phyloP scores from a whole-genome alignment of 2,113 vertebrate species.

The Herpetotheres cachinnans region DNA sequence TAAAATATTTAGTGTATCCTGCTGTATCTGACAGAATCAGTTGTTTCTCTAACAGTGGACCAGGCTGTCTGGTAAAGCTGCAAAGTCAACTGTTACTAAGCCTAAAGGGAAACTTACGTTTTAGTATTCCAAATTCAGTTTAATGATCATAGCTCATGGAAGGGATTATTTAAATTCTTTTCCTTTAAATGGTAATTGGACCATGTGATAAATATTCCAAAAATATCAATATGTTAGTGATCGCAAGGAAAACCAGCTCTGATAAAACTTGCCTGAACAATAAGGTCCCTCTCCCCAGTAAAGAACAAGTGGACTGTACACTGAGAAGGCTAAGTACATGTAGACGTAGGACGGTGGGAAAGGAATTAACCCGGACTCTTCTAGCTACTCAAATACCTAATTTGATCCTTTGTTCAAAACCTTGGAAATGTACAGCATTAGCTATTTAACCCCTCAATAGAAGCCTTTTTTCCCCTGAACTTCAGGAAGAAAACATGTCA shows the following conservation, averaged over 20 bases:
- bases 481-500: background rate
- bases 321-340: background rate
- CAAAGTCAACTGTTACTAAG: background rate
- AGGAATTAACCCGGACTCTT: background rate
- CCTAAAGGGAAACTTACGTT: background rate
- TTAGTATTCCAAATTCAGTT: background rate
- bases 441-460: background rate
- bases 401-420: background rate
- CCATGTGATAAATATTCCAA: background rate
- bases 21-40: background rate
- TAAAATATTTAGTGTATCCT: background rate
- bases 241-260: background rate
- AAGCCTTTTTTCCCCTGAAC: background rate
- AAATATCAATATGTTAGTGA: background rate
- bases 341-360: background rate
- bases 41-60: background rate
- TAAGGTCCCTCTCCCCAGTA: background rate
- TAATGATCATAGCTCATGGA: background rate
- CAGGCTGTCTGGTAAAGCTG: background rate
- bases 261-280: background rate
- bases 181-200: background rate
- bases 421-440: background rate
- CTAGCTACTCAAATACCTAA: background rate
- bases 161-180: background rate
- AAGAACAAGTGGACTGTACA: background rate